Evolutionary conservation across 2,797 vertebrate genomes (phyloP).

Genomic region (Muscicapa striata): DNA sequence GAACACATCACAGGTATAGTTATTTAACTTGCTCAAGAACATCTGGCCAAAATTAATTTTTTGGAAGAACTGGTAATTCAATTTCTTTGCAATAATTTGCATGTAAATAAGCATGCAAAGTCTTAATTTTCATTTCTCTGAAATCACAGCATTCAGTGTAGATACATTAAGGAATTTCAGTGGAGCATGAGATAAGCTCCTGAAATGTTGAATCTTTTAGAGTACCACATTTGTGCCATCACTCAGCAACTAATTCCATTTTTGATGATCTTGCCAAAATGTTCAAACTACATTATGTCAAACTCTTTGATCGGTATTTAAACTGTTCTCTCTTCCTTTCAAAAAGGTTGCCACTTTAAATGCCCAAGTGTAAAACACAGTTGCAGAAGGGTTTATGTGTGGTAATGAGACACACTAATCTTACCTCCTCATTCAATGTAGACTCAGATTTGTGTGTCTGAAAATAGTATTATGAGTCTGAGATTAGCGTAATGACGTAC

Average conservation of each 20-base stretch:
- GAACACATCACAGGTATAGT: neutral
- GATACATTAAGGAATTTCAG: slow-evolving; percentile 57
- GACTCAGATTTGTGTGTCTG: slow-evolving; percentile 44
- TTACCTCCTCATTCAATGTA: slow-evolving; percentile 25
- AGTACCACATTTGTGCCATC: slow-evolving; percentile 24
- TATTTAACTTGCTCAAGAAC: neutral
- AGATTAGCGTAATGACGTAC: slow-evolving; percentile 6
- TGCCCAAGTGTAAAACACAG: neutral
- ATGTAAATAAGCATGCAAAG: slow-evolving; percentile 30
- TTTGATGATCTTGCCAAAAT: slow-evolving; percentile 51
- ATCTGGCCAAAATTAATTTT: slow-evolving; percentile 18
- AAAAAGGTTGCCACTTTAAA: neutral
- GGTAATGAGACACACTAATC: neutral
- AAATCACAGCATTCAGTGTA: slow-evolving; percentile 34
- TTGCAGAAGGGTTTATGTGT: neutral
- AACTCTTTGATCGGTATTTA: slow-evolving; percentile 39
- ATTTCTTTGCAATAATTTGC: slow-evolving; percentile 35
- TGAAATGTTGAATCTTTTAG: slow-evolving; percentile 33
- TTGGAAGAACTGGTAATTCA: slow-evolving; percentile 32
- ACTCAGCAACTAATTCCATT: slow-evolving; percentile 43
- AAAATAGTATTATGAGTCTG: slow-evolving; percentile 10
- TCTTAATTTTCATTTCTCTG: slow-evolving; percentile 52
- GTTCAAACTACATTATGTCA: slow-evolving; percentile 9
- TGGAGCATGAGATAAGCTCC: slow-evolving; percentile 24
- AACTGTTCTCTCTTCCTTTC: slow-evolving; percentile 30